Conservation (phyloP, 2,888 invertebrate species). For the Mechanitis messenoides region DNA sequence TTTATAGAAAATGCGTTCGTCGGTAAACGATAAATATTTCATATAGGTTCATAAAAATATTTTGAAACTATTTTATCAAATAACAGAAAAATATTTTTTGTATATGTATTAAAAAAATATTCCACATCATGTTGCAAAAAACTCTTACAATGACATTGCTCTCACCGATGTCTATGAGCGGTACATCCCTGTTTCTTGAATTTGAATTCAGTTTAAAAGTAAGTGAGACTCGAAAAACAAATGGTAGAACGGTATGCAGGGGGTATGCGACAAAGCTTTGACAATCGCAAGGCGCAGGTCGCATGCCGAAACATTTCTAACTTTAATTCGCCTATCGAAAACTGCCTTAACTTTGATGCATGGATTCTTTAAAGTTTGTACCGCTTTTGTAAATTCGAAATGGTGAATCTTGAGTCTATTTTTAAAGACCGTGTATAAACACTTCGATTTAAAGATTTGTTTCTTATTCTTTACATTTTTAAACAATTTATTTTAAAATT, state of each 20-base stretch:
- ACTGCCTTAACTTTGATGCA: constrained; percentile 25
- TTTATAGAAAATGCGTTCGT: background rate
- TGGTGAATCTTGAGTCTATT: constrained; percentile 1
- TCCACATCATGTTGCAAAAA: too few species aligned
- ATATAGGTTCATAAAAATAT: too few species aligned
- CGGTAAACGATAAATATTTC: too few species aligned
- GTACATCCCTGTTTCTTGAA: constrained; percentile 40
- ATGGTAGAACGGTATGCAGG: constrained; percentile 54
- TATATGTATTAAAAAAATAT: too few species aligned
- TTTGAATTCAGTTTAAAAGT: constrained; percentile 49
- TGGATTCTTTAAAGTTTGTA: constrained; percentile 22
- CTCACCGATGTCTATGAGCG: background rate
- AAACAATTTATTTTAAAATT: too few species aligned
- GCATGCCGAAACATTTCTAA: constrained; percentile 45
- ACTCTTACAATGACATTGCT: too few species aligned
- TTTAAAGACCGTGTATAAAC: constrained; percentile 4
- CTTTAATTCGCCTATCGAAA: constrained; percentile 43
- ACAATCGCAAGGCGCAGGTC: constrained; percentile 43
- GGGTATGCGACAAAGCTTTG: constrained; percentile 61
- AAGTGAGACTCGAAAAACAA: constrained; percentile 60
- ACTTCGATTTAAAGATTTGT: background rate
- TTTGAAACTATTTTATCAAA: too few species aligned
- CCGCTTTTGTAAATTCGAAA: constrained; percentile 1
- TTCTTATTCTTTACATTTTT: too few species aligned
- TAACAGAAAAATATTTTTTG: too few species aligned